Conservation (phyloP, 1,140 invertebrate genomes). For the fruit fly (Drosophila melanogaster) region DNA sequence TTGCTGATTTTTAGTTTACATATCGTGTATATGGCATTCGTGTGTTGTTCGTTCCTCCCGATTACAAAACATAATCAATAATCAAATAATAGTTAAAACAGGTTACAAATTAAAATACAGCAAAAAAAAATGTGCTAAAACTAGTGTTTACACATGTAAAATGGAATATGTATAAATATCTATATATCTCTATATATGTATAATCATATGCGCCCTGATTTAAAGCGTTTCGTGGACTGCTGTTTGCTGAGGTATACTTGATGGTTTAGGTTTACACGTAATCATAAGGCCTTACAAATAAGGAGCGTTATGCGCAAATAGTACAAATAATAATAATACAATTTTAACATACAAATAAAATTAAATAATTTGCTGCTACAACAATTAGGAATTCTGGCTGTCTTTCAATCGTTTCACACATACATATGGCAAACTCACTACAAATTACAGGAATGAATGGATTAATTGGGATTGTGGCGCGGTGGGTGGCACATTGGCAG, state of each 20-base stretch:
- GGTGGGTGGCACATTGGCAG: constrained; percentile 8
- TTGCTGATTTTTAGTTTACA: constrained; percentile 58
- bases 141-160: constrained; percentile 28
- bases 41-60: constrained; percentile 20
- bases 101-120: constrained; percentile 21
- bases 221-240: constrained; percentile 33
- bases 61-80: constrained; percentile 26
- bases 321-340: constrained; percentile 65
- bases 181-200: neutral
- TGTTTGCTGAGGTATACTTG: constrained; percentile 70
- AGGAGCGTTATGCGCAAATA: neutral
- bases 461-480: constrained; percentile 5
- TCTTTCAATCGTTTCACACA: constrained; percentile 20
- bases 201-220: constrained; percentile 38
- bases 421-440: constrained; percentile 37
- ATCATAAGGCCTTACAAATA: constrained; percentile 34
- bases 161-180: constrained; percentile 25
- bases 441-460: constrained; percentile 46
- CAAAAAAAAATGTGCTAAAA: constrained; percentile 26
- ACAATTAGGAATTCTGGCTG: constrained; percentile 74
- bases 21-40: constrained; percentile 73
- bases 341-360: constrained; percentile 62
- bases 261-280: constrained; percentile 44
- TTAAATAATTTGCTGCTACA: constrained; percentile 80
- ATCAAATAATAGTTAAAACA: constrained; percentile 48